These are phyloP conservation scores for Aspidiotus destructor DNA, from an alignment of 2,888 invertebrate species.

Conservation along the genomic window DNA sequence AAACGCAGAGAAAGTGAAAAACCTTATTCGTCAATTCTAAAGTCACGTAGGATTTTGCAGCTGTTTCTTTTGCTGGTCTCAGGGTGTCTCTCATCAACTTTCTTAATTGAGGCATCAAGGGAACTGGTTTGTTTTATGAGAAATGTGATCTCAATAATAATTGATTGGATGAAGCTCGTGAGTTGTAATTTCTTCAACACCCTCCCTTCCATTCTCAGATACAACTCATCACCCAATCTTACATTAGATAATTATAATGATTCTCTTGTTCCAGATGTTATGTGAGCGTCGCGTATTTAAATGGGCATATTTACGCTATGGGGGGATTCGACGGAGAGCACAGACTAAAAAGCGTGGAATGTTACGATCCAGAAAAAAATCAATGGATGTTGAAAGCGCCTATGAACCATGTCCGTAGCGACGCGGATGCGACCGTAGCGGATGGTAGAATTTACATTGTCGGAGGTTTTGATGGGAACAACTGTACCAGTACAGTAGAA, in stretches of 20 bases:
- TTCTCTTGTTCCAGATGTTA: conserved; percentile 53
- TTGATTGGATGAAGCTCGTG: no score
- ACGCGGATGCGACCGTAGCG: conserved; percentile 76
- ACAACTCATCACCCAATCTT: no score
- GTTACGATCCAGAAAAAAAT: conserved; percentile 71
- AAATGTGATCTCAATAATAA: no score
- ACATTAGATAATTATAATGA: no score
- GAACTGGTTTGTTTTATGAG: no score
- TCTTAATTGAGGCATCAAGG: no score
- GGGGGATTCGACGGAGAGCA: conserved; percentile 81
- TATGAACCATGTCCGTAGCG: conserved; percentile 81
- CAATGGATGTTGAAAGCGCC: conserved; percentile 80
- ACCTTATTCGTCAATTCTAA: no score
- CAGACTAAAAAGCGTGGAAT: conserved; percentile 75
- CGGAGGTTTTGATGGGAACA: conserved; percentile 87
- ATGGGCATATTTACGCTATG: conserved; percentile 73
- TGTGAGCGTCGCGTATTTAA: conserved; percentile 69
- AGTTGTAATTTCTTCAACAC: no score
- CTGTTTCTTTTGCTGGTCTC: no score
- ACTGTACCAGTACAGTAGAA: conserved; percentile 76
- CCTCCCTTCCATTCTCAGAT: no score
- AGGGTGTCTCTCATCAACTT: no score
- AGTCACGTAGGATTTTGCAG: not conserved
- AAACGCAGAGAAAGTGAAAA: no score
- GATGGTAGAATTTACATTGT: conserved; percentile 73